Evolutionary conservation across 2,797 vertebrate species (phyloP), one percentile per base, ranked within the genome.

Genomic region (Tragopan temminckii): DNA sequence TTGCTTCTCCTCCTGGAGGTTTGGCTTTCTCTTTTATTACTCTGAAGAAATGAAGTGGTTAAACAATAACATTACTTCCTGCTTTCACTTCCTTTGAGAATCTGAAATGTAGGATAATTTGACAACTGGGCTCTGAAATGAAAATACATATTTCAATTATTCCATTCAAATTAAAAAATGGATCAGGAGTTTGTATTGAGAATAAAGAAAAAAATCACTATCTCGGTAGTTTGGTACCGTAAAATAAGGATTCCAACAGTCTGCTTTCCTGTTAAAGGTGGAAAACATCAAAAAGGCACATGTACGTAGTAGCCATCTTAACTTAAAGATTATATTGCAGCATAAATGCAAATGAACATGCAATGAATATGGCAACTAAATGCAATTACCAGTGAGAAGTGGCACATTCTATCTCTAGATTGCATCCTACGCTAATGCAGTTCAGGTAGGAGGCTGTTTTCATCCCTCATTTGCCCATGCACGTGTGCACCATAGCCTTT

Each of bases 1-100:
- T 99, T 38, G 97, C 95, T 86, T 98, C 97, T 3, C 96, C 95
- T 83, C 97, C 98, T 48, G 98, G 98, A 75, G 97, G 95, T 95
- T 97, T 99, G 70, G 98, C 89, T 97, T 99, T 99, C 35, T 99
- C 99, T 96, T 98, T 98, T 40, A 94, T 96, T 36, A 96, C 98
- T 50, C 99, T 99, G 96, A 12, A 53, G 61, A 89, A 72, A 89
- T 4, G 3, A 72, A 67, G 57, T 1, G 58, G 55, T 9, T 10
- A 25, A 33, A 45, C 9, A 67, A 59, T 31, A 43, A 5, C 8
- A 45, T 55, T 58, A 80, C 25, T 87, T 85, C 8, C n/a, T 58
- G 33, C 61, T 91, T 86, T 93, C 45, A 81, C 10, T 69, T 63
- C n/a, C 69, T 36, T 9, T 29, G 23, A 59, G 15, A 83, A 24